Evolutionary conservation across 2,888 invertebrate genomes (phyloP).

Genomic region (Trissonchulus sp.): DNA sequence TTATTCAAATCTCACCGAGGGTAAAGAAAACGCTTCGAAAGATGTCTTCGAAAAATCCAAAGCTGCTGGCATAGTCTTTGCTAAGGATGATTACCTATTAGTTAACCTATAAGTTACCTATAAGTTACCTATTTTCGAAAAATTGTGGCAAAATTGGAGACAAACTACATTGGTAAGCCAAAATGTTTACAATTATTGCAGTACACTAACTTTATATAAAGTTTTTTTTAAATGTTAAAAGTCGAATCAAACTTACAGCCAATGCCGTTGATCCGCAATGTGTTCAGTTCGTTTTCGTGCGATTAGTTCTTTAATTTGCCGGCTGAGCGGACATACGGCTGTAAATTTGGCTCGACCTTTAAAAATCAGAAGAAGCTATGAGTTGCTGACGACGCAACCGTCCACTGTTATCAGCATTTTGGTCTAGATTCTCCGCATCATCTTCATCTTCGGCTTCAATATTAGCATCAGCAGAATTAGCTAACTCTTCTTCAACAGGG

Average conservation of each 20-base stretch:
- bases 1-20: background rate
- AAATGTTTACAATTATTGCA: too few relatives aligned
- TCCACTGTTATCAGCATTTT: background rate
- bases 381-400: background rate
- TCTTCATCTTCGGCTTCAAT: background rate
- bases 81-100: background rate
- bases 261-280: too few relatives aligned
- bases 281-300: too few relatives aligned
- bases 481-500: background rate
- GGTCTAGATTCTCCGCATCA: background rate
- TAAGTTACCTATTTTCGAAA: too few relatives aligned
- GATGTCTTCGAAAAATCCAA: background rate
- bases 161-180: background rate
- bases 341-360: too few relatives aligned
- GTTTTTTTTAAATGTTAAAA: too few relatives aligned
- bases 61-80: background rate
- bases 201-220: too few relatives aligned
- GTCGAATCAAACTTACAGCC: too few relatives aligned
- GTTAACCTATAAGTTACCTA: too few relatives aligned
- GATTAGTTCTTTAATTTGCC: too few relatives aligned
- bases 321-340: too few relatives aligned
- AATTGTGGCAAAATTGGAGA: conserved; percentile 4
- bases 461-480: background rate
- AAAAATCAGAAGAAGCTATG: background rate
- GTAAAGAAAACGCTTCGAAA: background rate